Evolutionary conservation across 2,113 vertebrate genomes (phyloP).

Genomic region (Sander vitreus): DNA sequence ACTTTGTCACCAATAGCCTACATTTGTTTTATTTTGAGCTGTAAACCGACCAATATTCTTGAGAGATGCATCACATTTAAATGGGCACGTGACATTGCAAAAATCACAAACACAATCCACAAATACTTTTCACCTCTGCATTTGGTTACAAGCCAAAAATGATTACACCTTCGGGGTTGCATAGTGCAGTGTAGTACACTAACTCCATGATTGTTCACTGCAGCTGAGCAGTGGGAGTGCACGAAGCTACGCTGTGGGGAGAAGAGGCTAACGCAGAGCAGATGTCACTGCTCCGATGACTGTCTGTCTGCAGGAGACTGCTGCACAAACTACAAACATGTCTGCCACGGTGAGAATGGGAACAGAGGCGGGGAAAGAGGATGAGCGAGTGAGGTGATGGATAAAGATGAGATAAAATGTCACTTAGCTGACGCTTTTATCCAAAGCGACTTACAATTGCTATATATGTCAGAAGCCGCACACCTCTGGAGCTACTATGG

Average conservation of each 20-base stretch:
- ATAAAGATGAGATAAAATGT: neutral
- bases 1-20: neutral
- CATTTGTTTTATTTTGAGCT: neutral
- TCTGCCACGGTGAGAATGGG: slow-evolving; percentile 75
- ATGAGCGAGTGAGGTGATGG: no score
- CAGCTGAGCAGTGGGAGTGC: slow-evolving; percentile 82
- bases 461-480: no score
- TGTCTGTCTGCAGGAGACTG: slow-evolving; percentile 78
- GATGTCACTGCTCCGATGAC: slow-evolving; percentile 82
- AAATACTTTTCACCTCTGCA: no score
- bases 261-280: slow-evolving; percentile 64
- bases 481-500: no score
- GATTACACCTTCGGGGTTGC: neutral
- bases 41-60: neutral
- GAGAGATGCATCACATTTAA: neutral
- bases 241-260: slow-evolving; percentile 79
- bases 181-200: neutral
- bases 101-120: no score
- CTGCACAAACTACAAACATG: slow-evolving; percentile 80
- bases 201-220: neutral
- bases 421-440: no score
- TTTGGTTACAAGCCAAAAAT: neutral
- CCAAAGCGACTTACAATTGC: no score
- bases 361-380: neutral
- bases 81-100: no score